Base-by-base conservation (phyloP, 2,797 vertebrate genomes). In the Sternotherus odoratus region DNA sequence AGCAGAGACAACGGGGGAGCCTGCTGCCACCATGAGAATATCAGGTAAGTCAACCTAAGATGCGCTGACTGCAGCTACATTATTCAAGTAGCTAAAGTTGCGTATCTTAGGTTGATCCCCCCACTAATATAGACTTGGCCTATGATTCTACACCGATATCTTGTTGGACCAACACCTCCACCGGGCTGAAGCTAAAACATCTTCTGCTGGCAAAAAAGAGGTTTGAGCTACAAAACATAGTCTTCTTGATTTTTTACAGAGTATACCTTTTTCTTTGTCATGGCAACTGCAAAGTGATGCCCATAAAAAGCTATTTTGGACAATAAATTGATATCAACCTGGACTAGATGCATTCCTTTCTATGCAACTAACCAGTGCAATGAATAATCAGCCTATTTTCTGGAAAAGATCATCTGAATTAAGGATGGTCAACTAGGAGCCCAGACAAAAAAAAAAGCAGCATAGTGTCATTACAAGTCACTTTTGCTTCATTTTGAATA, bases 171-270 rank as follows among this genome's bases (percentile, higher is more conserved):
- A 57, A 8, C 13, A 75, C 46, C 36, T 36, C 11, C 82, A 88
- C 84, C 13, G 77, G 53, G 86, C 5, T 3, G 81, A 82, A 69
- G 3, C 9, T 16, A 79, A 77, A 88, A 48, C 1, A 8, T 56
- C 56, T 87, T n/a, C 3, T 2, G 23, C 9, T 56, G 82, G 43
- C 79, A 63, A 63, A 56, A 48, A 8, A n/a, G 36, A 89, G 43
- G 3, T 56, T 77, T 19, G 33, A 86, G 6, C 2, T 54, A 2
- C 54, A 30, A n/a, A 69, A 77, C 1, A 36, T 2, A 1, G 2
- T 13, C 85, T 79, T 86, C 1, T 4, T 83, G 69, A 78, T 84
- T 84, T 93, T 48, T 23, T 3, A 69, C 2, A 79, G 19, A 86
- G 30, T 56, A 26, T 83, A 26, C 26, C 57, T 75, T 53, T 56